Evolutionary conservation across 2,888 invertebrate species (phyloP).

Genomic region (Athetis lepigone): DNA sequence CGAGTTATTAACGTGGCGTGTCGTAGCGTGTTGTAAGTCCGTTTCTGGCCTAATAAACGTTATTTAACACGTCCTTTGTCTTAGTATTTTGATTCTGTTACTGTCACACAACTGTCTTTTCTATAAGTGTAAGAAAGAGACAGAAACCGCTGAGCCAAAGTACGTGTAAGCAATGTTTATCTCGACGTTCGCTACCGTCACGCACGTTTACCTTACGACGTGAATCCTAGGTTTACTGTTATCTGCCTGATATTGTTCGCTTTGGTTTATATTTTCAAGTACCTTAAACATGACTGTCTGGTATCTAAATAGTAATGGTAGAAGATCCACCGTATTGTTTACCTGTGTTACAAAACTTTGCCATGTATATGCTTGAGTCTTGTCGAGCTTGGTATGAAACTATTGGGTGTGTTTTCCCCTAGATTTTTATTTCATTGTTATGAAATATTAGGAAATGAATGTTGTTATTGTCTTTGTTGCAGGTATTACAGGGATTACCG

Average conservation of each 20-base stretch:
- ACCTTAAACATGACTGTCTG: slow-evolving; percentile 9
- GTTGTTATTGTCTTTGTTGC: slow-evolving; percentile 61
- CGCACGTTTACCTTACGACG: slow-evolving; percentile 49
- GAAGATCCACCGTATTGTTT: slow-evolving; percentile 33
- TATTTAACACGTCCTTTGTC: too few relatives aligned
- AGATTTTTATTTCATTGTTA: background rate
- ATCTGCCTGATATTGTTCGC: slow-evolving; percentile 30
- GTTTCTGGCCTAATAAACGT: too few relatives aligned
- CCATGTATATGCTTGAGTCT: slow-evolving; percentile 31
- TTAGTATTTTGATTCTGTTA: too few relatives aligned
- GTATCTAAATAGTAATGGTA: slow-evolving; percentile 29
- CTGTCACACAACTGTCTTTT: too few relatives aligned
- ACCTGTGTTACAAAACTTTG: slow-evolving; percentile 20
- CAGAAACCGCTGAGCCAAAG: too few relatives aligned
- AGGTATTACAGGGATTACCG: slow-evolving; percentile 91
- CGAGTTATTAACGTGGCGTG: too few relatives aligned
- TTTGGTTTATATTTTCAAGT: slow-evolving; percentile 32
- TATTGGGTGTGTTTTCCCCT: slow-evolving; percentile 24
- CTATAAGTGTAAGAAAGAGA: too few relatives aligned
- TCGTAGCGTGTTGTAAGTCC: too few relatives aligned
- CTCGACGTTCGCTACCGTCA: slow-evolving; percentile 44
- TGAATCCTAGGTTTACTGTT: slow-evolving; percentile 38
- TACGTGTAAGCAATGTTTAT: too few relatives aligned
- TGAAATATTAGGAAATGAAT: slow-evolving; percentile 6
- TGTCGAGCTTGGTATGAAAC: slow-evolving; percentile 35